phyloP scores from a whole-genome alignment of 2,797 vertebrate species.

The Corythornis leucogaster region DNA sequence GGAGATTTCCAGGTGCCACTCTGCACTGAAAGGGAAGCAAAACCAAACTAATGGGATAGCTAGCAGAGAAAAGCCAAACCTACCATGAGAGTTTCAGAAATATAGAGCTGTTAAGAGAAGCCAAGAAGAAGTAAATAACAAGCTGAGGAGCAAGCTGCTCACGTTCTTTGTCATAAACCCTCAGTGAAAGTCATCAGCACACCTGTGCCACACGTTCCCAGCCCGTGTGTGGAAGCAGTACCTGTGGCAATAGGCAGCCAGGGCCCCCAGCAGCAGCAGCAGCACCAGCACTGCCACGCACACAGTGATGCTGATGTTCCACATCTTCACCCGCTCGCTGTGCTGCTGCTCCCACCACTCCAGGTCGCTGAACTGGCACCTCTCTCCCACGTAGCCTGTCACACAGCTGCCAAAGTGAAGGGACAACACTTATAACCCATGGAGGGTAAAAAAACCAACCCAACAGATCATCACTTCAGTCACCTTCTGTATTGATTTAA shows the following conservation, averaged over 20 bases:
- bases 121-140: not conserved
- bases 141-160: not conserved
- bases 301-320: constrained; percentile 73
- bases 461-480: not conserved
- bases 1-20: not conserved
- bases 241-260: constrained; percentile 84
- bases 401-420: constrained; percentile 80
- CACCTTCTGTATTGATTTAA: fast-evolving
- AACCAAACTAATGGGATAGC: not conserved
- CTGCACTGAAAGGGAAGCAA: not conserved
- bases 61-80: not conserved
- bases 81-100: not conserved
- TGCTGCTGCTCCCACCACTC: constrained; percentile 90
- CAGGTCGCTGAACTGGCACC: constrained; percentile 91
- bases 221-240: not conserved
- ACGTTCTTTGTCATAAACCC: fast-evolving
- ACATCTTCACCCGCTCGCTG: constrained; percentile 77
- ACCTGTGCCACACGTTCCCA: fast-evolving
- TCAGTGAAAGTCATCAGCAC: not conserved
- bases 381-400: constrained; percentile 87
- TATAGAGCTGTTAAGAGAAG: not conserved
- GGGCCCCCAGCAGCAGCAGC: constrained; percentile 80
- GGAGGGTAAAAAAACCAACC: not conserved
- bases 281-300: constrained; percentile 74
- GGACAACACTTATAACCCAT: fast-evolving